These are phyloP conservation scores for Drosophila cyrtoloma DNA, from an alignment of 2,888 invertebrate species.

Conservation along the genomic window DNA sequence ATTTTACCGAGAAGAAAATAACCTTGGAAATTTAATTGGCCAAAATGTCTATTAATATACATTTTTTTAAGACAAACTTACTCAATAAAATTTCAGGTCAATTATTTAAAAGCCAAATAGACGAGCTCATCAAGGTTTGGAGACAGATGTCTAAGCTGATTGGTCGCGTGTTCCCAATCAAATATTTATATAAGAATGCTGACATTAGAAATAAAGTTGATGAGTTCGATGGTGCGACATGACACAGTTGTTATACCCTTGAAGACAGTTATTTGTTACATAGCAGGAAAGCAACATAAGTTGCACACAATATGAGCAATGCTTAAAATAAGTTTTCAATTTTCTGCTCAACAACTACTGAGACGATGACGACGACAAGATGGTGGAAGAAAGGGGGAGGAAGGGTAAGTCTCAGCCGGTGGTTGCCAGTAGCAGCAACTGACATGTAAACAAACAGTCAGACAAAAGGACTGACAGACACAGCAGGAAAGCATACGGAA, in stretches of 20 bases:
- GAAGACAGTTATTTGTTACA: conserved; percentile 39
- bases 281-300: conserved; percentile 22
- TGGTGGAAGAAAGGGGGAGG: neutral
- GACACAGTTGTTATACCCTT: conserved; percentile 54
- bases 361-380: conserved; percentile 34
- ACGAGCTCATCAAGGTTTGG: conserved; percentile 1
- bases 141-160: conserved; percentile 22
- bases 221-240: conserved; percentile 33
- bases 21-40: neutral
- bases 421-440: conserved; percentile 62
- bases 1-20: neutral
- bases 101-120: conserved; percentile 6
- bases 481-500: conserved; percentile 23
- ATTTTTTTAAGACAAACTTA: neutral
- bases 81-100: conserved; percentile 4
- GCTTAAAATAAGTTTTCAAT: conserved; percentile 77
- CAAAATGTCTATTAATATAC: neutral
- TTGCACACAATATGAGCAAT: conserved; percentile 47
- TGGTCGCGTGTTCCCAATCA: conserved; percentile 20
- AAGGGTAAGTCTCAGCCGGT: conserved; percentile 31
- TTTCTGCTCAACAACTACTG: conserved; percentile 78
- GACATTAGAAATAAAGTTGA: conserved; percentile 25
- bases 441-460: conserved; percentile 48
- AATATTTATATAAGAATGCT: conserved; percentile 31
- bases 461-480: conserved; percentile 9